Evolutionary conservation across 2,113 vertebrate species (phyloP).

Genomic region (Fulica atra): DNA sequence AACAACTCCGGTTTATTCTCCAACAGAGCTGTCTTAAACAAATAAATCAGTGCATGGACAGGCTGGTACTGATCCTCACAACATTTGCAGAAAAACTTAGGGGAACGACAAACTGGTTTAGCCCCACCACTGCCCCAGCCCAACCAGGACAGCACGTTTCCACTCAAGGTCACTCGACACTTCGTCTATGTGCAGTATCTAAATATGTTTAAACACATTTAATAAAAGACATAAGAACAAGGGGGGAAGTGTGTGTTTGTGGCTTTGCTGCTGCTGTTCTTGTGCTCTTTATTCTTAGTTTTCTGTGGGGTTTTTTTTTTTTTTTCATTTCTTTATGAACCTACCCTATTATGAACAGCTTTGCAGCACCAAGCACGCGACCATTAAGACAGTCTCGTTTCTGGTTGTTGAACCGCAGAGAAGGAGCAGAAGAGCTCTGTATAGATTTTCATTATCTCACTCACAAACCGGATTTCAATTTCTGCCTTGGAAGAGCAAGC

Average conservation of each 20-base stretch:
- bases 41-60: rapidly evolving
- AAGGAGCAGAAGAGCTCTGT: not conserved
- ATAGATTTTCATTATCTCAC: not conserved
- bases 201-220: not conserved
- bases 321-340: not conserved
- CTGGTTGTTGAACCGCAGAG: not conserved
- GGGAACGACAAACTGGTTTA: not conserved
- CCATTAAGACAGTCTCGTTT: not conserved
- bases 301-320: too few relatives aligned
- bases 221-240: not conserved
- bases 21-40: not conserved
- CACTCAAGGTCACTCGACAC: not conserved
- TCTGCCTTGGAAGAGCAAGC: not conserved
- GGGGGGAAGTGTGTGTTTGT: too few relatives aligned
- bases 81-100: not conserved
- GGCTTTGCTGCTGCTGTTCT: not conserved
- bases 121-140: not conserved
- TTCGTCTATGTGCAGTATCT: not conserved
- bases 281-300: not conserved
- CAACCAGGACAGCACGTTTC: not conserved
- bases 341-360: not conserved
- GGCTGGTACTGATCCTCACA: not conserved
- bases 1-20: not conserved
- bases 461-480: not conserved
- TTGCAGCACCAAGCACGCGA: not conserved